Evolutionary conservation across 2,888 invertebrate species (phyloP).

Genomic region (Hypercompe scribonia): DNA sequence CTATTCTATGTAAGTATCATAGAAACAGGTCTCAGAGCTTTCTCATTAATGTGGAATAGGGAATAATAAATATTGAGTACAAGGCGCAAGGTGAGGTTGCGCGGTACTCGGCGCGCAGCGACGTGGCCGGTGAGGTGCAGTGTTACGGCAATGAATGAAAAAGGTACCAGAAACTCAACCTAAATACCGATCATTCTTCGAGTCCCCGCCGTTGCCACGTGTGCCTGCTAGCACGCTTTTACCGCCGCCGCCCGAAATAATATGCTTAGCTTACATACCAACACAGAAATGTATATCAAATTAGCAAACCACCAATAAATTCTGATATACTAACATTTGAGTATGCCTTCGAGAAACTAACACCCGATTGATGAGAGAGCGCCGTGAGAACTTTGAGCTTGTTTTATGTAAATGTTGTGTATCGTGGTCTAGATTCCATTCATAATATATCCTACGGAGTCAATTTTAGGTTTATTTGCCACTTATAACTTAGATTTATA

Average conservation of each 20-base stretch:
- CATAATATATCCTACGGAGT: conserved; percentile 27
- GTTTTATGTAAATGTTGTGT: conserved; percentile 46
- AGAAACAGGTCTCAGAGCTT: conserved; percentile 64
- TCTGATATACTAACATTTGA: conserved; percentile 57
- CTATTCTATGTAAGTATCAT: conserved; percentile 53
- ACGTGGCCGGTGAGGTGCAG: conserved; percentile 74
- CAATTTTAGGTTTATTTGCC: conserved; percentile 27
- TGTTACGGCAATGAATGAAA: conserved; percentile 84
- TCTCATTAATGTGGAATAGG: conserved; percentile 68
- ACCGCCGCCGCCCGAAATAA: conserved; percentile 77
- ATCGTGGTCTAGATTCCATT: conserved; percentile 46
- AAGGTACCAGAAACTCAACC: conserved; percentile 85
- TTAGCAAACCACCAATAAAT: conserved; percentile 66
- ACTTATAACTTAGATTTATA: conserved; percentile 21
- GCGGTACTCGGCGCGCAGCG: conserved; percentile 33
- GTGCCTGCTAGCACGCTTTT: conserved; percentile 77
- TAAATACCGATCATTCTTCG: conserved; percentile 84
- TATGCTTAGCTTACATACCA: conserved; percentile 76
- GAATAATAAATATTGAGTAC: conserved; percentile 70
- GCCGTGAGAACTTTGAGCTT: conserved; percentile 48
- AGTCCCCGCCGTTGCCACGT: conserved; percentile 77
- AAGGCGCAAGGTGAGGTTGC: conserved; percentile 52
- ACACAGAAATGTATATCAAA: conserved; percentile 71
- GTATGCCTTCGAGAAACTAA: conserved; percentile 52
- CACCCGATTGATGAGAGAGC: conserved; percentile 50